phyloP scores from a whole-genome alignment of 2,797 vertebrate genomes.

The Neostethus bicornis region DNA sequence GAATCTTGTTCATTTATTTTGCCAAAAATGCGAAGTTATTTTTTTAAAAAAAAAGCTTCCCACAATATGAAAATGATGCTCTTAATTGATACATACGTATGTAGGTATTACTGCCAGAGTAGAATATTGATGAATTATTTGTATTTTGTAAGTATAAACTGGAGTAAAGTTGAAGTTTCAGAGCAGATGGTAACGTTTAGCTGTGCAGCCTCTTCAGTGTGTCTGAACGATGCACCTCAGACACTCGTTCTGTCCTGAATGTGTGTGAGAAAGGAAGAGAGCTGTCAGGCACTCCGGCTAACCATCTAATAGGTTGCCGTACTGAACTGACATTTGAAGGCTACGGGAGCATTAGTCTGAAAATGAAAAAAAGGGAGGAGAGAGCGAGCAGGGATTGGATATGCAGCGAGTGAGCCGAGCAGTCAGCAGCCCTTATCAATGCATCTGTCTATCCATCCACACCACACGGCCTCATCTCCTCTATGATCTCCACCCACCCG shows the following conservation, averaged over 20 bases:
- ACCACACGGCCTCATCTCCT: slow-evolving; percentile 68
- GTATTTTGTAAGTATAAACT: neutral
- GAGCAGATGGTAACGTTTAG: slow-evolving; percentile 28
- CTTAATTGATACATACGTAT: no score
- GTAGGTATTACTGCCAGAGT: no score
- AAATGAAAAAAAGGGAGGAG: slow-evolving; percentile 64
- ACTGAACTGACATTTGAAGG: slow-evolving; percentile 74
- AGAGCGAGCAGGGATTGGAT: slow-evolving; percentile 46
- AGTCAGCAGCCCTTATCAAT: slow-evolving; percentile 76
- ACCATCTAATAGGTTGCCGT: slow-evolving; percentile 72
- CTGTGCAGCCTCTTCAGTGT: slow-evolving; percentile 34
- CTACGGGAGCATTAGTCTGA: slow-evolving; percentile 65
- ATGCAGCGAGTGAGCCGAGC: slow-evolving; percentile 57
- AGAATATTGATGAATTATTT: no score
- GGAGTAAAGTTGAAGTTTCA: slow-evolving; percentile 7
- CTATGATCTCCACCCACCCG: slow-evolving; percentile 70
- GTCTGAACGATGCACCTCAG: slow-evolving; percentile 49
- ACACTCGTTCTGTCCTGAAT: slow-evolving; percentile 56
- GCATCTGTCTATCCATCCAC: slow-evolving; percentile 76
- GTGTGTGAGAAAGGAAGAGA: slow-evolving; percentile 38
- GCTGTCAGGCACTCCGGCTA: slow-evolving; percentile 70
- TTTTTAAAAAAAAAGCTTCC: no score
- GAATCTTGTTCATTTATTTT: no score
- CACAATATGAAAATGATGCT: no score
- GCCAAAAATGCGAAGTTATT: no score